Base-by-base conservation (phyloP, 2,888 invertebrate species). In the Melanostoma scalare region DNA sequence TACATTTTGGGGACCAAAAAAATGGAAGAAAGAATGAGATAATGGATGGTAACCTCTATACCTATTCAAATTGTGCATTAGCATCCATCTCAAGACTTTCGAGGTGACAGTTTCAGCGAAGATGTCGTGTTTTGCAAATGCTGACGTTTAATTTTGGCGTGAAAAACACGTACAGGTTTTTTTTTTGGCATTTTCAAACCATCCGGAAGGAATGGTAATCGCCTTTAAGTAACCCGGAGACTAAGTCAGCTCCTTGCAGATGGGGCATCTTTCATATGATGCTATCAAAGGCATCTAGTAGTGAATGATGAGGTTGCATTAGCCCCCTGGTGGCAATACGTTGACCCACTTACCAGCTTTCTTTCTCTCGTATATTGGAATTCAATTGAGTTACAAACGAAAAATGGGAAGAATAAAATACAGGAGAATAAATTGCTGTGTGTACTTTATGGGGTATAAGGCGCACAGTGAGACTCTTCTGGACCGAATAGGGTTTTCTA, bases 371-470 rank as follows among this genome's bases (percentile, higher is more conserved):
- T 52, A 71, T 63, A 65, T 71, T 71, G 63, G 42, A 71, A 65
- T 77, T 77, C 58, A 71, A 77, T 65, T 71, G 56, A 77, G 36
- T 65, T 58, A 44, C 58, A 71, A 52, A 71, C 63, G 71, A 77
- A 61, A 77, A 77, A 71, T 36, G n/a, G 42, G 20, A 48, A 31
- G 38, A 33, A 63, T 10, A 40, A 8, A 46, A 48, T 48, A 9
- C 6, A 10, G 3, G 20, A 6, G n/a, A 61, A 61, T 42, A 35
- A 30, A 30, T 46, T 60, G 52, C 61, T 61, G 35, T n/a, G 30
- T 42, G 60, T 31, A 30, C 20, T 30, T 52, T 50, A 52, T n/a
- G 44, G 63, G 61, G 56, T 42, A 20, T 36, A 46, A 20, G 55
- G 40, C 55, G 44, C 10, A 33, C 36, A 61, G 6, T 4, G 44